Base-by-base conservation (phyloP, 1,140 invertebrate species). In the Probaryconus sp. region DNA sequence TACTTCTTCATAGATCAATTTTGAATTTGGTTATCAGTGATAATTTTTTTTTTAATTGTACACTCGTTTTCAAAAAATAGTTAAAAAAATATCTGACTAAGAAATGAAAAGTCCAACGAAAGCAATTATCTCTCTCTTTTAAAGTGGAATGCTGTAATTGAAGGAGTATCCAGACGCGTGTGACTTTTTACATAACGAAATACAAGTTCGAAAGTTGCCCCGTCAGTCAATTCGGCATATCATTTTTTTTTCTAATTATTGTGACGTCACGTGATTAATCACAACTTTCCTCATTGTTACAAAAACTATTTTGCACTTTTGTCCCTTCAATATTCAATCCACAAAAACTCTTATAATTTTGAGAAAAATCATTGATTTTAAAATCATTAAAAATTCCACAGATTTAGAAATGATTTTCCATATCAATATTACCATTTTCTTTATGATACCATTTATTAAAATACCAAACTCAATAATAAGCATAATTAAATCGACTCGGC, bases 391-490 rank as follows among this genome's bases (percentile, higher is more conserved):
- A 42, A 63, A 55, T 21, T 26, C 48, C 13, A 31, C n/a, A 9
- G 21, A n/a, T n/a, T n/a, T n/a, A n/a, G 21, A 24, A 24, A 24
- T 10, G 30, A 5, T 31, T 31, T 31, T 31, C 30, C 2, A 31
- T 31, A 31, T 31, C 30, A 31, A 9, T 5, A 2, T 7, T 24
- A 9, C 2, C 11, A n/a, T 11, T 55, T 14, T 40, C 35, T 50
- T 21, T 20, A 47, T 33, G 4, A 11, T 43, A 47, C 21, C 42
- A 37, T 51, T 43, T 37, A 64, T 72, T 65, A 58, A 65, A 51
- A 72, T 60, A 65, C 53, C 31, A n/a, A 24, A 51, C 37, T 58
- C 43, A 51, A 64, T 64, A 64, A 56, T 61, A 47, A 51, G 51
- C 58, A 60, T 65, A 65, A 72, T 72, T 63, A 60, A 20, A 58